A percentile compares a stretch with the other conserved stretches of the same genome.
Evolutionary conservation across 2,797 vertebrate genomes (phyloP).

Genomic region (Varecia variegata): DNA sequence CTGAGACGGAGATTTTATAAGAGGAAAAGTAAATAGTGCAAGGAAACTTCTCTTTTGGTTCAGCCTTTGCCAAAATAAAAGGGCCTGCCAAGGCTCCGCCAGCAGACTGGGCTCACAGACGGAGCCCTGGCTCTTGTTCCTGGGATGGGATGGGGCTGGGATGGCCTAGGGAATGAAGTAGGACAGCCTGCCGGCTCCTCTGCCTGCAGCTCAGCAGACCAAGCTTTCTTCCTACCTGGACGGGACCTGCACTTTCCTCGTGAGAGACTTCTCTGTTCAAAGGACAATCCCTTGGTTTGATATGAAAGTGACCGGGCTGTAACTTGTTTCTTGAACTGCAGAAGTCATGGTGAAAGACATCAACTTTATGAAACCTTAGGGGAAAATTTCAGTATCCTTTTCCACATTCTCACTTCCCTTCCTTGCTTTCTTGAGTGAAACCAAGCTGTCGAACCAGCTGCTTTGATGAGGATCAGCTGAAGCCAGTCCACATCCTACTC

Average conservation of each 20-base stretch:
- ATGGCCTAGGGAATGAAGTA: background rate
- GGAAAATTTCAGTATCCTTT: background rate
- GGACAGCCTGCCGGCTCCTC: background rate
- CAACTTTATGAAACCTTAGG: background rate
- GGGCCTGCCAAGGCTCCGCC: background rate
- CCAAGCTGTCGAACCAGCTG: background rate
- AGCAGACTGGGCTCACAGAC: background rate
- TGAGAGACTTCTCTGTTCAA: background rate
- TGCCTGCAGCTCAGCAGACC: background rate
- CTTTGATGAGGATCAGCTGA: background rate
- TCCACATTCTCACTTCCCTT: background rate
- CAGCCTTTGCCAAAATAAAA: background rate
- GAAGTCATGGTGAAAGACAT: background rate
- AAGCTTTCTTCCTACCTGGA: background rate
- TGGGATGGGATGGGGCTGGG: background rate
- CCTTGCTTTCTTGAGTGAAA: background rate
- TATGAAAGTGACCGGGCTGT: background rate
- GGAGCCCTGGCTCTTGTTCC: background rate
- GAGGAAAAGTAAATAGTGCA: background rate
- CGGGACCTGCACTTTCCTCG: accelerated
- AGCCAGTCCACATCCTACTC: background rate
- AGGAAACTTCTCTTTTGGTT: background rate
- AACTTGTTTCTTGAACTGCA: background rate
- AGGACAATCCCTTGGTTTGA: background rate
- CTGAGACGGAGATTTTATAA: background rate